Evolutionary conservation across 1,140 invertebrate genomes (phyloP), one percentile per base, ranked within the genome.

Genomic region (Xylocopa sonorina): DNA sequence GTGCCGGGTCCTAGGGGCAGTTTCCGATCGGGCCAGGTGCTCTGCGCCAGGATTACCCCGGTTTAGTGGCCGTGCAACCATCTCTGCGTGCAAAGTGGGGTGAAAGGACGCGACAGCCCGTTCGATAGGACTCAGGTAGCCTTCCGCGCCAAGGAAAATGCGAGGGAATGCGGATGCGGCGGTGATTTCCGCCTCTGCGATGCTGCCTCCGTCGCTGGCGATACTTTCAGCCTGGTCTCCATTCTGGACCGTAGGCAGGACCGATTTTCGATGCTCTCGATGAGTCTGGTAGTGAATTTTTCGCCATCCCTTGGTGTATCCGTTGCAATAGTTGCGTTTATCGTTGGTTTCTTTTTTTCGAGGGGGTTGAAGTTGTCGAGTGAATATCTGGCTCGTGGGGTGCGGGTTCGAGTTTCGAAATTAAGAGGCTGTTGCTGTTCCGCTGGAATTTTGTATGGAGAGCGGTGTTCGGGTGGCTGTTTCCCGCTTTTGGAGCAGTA

Each of bases 21-120:
- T 2, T 18, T 27, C 60, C 29, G 6, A 46, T 29, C 21, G 7
- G 16, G 24, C 21, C 62, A 27, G 62, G 38, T 63, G 58, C 24
- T 16, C 14, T 27, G n/a, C 38, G 38, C 27, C n/a, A 32, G n/a
- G 18, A 64, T 43, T 16, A 27, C 3, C 29, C 1, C 38, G 21
- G 10, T 41, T 57, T 29, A 24, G 10, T 16, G 1, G 0, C 14
- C 18, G 21, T 51, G 60, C 32, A 38, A 16, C 4, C n/a, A 34
- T 18, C 1, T 57, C 21, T 34, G 18, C 55, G n/a, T 34, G 32
- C 3, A 41, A 38, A 41, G 46, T n/a, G 50, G 60, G 72, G 34
- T 74, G 46, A 64, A 74, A 60, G 58, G 72, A 53, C 58, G 46
- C 58, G 68, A 6, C 10, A 18, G 43, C 55, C 64, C 27, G 64